These are phyloP conservation scores for Pseudopodoces humilis DNA, from an alignment of 2,113 vertebrate genomes.

Conservation along the genomic window DNA sequence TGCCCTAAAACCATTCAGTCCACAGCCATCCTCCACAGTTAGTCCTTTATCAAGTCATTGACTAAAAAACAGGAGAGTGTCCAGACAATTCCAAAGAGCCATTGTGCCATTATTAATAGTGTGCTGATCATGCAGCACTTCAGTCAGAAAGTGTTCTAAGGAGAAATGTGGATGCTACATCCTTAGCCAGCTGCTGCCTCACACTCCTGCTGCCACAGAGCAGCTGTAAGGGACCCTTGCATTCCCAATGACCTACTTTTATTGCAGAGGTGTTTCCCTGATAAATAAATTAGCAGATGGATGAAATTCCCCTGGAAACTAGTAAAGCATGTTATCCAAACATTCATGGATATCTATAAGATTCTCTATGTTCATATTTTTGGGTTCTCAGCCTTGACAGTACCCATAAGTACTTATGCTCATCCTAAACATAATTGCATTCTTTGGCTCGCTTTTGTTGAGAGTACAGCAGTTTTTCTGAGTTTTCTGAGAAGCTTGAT, in stretches of 20 bases:
- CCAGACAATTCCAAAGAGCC: neutral
- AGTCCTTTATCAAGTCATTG: neutral
- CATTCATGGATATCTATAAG: neutral
- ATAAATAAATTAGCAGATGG: neutral
- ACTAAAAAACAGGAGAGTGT: neutral
- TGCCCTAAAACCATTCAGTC: neutral
- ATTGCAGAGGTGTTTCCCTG: neutral
- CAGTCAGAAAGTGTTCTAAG: neutral
- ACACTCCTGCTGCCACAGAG: neutral
- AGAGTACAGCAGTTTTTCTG: neutral
- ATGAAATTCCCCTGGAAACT: neutral
- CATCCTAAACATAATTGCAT: neutral
- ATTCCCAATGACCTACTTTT: neutral
- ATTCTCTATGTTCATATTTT: neutral
- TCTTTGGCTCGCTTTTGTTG: neutral
- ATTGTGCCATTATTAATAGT: neutral
- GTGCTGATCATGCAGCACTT: neutral
- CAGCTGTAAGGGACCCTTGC: neutral
- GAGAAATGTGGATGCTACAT: neutral
- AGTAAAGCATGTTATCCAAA: neutral
- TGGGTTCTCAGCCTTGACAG: neutral
- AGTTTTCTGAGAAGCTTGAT: neutral
- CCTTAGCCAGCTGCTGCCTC: neutral
- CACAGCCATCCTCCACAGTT: neutral
- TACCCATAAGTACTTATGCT: neutral